phyloP scores from a whole-genome alignment of 2,888 invertebrate genomes.

The Dichetophora obliterata region DNA sequence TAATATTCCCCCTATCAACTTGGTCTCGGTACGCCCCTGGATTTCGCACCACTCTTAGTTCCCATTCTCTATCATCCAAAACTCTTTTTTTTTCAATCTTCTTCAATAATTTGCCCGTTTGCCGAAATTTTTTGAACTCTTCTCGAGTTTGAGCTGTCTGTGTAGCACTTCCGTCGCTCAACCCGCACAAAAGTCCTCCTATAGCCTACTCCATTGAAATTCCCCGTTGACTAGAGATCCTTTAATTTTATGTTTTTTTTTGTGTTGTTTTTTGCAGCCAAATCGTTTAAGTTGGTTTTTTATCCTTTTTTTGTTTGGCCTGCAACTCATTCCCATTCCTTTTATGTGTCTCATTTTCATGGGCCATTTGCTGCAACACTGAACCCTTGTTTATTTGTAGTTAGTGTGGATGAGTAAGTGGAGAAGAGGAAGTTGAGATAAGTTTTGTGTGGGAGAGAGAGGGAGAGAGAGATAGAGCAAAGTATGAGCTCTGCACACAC shows the following conservation, averaged over 20 bases:
- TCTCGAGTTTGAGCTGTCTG: slow-evolving; percentile 5
- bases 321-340: neutral
- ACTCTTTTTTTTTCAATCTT: neutral
- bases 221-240: neutral
- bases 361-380: slow-evolving; percentile 37
- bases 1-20: too few species aligned
- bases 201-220: neutral
- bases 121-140: slow-evolving; percentile 20
- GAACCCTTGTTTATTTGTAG: slow-evolving; percentile 10
- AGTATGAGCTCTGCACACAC: neutral
- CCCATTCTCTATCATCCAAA: too few species aligned
- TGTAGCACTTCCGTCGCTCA: neutral
- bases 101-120: neutral
- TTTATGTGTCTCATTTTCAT: slow-evolving; percentile 31
- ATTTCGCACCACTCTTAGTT: too few species aligned
- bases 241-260: neutral
- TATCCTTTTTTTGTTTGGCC: neutral
- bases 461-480: neutral
- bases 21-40: too few species aligned
- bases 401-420: neutral
- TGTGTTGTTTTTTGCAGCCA: slow-evolving; percentile 6
- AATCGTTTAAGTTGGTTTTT: slow-evolving; percentile 6
- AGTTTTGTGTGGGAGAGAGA: neutral
- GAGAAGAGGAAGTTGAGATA: too few species aligned
- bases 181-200: neutral